phyloP scores from a whole-genome alignment of 2,888 invertebrate species.

The Chloroclysta siterata region DNA sequence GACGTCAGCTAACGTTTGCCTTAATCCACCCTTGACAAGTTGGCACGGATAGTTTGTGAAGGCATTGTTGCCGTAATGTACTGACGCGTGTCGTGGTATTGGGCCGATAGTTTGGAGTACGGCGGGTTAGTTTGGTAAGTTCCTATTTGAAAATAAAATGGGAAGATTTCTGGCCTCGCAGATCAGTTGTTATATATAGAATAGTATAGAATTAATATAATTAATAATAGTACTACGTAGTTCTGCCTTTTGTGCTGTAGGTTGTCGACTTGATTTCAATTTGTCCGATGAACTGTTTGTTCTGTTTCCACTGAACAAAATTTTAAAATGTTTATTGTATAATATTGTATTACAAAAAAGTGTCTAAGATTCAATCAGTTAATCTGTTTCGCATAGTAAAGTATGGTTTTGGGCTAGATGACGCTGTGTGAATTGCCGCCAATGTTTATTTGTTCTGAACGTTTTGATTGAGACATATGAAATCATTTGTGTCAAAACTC shows the following conservation, averaged over 20 bases:
- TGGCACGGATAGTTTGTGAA: slow-evolving; percentile 35
- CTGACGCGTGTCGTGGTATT: slow-evolving; percentile 24
- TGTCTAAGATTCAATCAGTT: too few relatives aligned
- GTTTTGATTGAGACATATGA: neutral
- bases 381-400: too few relatives aligned
- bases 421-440: neutral
- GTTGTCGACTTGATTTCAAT: neutral
- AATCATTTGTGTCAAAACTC: neutral
- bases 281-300: too few relatives aligned
- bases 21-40: slow-evolving; percentile 20
- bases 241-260: neutral
- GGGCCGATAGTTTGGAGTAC: neutral
- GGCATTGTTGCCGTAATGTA: slow-evolving; percentile 34
- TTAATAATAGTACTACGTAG: neutral
- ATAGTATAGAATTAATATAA: too few relatives aligned
- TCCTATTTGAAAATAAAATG: neutral
- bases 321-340: too few relatives aligned
- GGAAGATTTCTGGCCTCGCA: neutral
- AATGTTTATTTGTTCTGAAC: too few relatives aligned
- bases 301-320: too few relatives aligned
- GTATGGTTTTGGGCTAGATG: too few relatives aligned
- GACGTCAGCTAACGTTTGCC: slow-evolving; percentile 24
- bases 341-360: too few relatives aligned
- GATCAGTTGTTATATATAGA: neutral
- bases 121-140: slow-evolving; percentile 22